Evolutionary conservation across 2,797 vertebrate genomes (phyloP).

Genomic region (Takifugu rubripes): DNA sequence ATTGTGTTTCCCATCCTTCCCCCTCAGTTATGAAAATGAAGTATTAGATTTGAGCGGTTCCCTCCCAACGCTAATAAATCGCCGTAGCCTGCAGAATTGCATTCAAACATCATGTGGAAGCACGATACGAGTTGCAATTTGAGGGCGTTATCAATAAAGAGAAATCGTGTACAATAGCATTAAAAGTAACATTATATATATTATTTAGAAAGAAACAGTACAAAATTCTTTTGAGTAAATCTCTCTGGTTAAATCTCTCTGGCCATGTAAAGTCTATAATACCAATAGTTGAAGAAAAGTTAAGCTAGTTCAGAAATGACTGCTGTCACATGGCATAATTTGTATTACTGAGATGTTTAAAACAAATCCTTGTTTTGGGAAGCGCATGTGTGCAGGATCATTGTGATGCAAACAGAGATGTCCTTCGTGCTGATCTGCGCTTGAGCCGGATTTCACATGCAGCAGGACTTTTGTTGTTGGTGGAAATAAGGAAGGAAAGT

Average conservation of each 20-base stretch:
- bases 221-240: too few relatives aligned
- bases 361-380: background rate
- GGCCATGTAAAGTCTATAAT: too few relatives aligned
- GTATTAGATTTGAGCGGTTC: slow-evolving; percentile 34
- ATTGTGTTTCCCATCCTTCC: slow-evolving; percentile 63
- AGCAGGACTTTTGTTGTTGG: slow-evolving; percentile 27
- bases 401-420: slow-evolving; percentile 2
- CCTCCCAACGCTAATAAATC: slow-evolving; percentile 22
- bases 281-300: background rate
- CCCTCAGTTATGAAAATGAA: slow-evolving; percentile 51
- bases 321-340: background rate
- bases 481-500: slow-evolving; percentile 29
- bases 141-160: background rate
- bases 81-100: slow-evolving; percentile 6
- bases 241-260: too few relatives aligned
- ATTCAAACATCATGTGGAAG: slow-evolving; percentile 9
- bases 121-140: slow-evolving; percentile 10
- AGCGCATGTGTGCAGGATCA: background rate
- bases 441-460: slow-evolving; percentile 28
- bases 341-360: slow-evolving; percentile 8
- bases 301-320: slow-evolving; percentile 1
- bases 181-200: too few relatives aligned
- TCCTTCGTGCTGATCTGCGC: slow-evolving; percentile 26
- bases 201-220: too few relatives aligned
- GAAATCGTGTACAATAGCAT: background rate